Percentiles rank a stretch among this genome's conserved stretches.
Conservation (phyloP, 2,113 vertebrate species). For the Lycaon pictus region DNA sequence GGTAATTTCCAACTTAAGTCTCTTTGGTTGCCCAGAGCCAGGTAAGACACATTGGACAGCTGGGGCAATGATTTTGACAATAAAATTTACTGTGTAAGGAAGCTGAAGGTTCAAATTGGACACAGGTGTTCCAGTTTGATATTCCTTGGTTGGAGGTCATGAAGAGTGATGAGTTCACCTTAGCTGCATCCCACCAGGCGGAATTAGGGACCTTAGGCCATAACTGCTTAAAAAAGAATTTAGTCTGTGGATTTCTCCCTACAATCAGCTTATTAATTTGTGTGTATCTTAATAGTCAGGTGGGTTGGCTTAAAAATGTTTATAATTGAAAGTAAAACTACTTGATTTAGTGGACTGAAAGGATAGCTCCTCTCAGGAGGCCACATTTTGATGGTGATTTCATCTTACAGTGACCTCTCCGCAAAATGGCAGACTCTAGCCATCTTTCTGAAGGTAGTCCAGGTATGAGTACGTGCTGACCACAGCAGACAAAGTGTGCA, state of each 20-base stretch:
- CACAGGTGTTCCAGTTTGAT: neutral
- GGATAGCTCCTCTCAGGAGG: neutral
- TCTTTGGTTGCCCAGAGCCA: conserved; percentile 8
- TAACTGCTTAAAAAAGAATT: neutral
- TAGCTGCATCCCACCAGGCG: neutral
- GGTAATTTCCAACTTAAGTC: conserved; percentile 3
- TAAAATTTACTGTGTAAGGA: neutral
- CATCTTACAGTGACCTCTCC: neutral
- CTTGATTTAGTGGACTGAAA: neutral
- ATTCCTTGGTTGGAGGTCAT: neutral
- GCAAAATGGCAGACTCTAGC: neutral
- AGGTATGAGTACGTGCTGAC: neutral
- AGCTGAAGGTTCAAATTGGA: neutral
- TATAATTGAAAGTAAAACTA: neutral
- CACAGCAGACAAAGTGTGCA: neutral
- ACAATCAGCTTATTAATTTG: neutral
- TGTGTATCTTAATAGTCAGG: neutral
- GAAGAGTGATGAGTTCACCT: neutral
- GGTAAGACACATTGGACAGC: neutral
- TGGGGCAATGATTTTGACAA: conserved; percentile 45
- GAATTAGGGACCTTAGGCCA: neutral
- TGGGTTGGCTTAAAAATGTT: neutral
- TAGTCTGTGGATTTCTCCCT: neutral
- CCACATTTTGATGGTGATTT: neutral
- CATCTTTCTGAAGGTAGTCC: neutral